These are phyloP conservation scores for Sebastes paucispinis DNA, from an alignment of 2,797 vertebrate species.

Conservation along the genomic window DNA sequence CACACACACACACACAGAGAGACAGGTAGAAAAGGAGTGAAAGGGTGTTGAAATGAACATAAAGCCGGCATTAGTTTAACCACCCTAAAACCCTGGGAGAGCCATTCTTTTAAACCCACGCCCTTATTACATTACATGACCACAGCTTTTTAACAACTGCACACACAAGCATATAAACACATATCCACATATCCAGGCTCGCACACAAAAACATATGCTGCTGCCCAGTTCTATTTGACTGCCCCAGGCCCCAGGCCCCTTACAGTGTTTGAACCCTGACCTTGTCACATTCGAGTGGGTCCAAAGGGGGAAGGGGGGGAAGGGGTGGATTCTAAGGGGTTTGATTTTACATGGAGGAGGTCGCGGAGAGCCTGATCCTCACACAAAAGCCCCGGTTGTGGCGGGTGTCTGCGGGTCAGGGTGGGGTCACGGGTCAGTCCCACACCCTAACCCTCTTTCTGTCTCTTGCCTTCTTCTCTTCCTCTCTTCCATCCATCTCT, in stretches of 20 bases:
- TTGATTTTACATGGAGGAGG: constrained; percentile 76
- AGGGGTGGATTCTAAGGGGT: constrained; percentile 48
- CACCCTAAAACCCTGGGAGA: constrained; percentile 70
- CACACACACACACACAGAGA: background rate
- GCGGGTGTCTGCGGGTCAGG: constrained; percentile 72
- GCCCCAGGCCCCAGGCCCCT: constrained; percentile 55
- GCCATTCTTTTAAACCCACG: constrained; percentile 69
- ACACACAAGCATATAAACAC: constrained; percentile 48
- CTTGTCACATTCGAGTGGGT: constrained; percentile 78
- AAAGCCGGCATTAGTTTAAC: constrained; percentile 80
- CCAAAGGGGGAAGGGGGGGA: constrained; percentile 33
- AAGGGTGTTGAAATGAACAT: constrained; percentile 74
- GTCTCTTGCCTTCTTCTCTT: constrained; percentile 77
- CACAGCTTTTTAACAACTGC: constrained; percentile 67
- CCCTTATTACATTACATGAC: constrained; percentile 77
- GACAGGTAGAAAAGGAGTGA: constrained; percentile 33
- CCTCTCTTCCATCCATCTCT: constrained; percentile 65
- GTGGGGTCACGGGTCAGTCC: constrained; percentile 69
- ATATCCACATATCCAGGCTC: constrained; percentile 15
- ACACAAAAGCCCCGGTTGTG: constrained; percentile 77
- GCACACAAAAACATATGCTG: background rate
- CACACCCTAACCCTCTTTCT: constrained; percentile 73
- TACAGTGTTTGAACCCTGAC: constrained; percentile 80
- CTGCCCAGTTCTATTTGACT: constrained; percentile 66
- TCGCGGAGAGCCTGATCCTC: constrained; percentile 65